These are phyloP conservation scores for Coelopa frigida DNA, from an alignment of 1,140 invertebrate genomes.

Conservation along the genomic window DNA sequence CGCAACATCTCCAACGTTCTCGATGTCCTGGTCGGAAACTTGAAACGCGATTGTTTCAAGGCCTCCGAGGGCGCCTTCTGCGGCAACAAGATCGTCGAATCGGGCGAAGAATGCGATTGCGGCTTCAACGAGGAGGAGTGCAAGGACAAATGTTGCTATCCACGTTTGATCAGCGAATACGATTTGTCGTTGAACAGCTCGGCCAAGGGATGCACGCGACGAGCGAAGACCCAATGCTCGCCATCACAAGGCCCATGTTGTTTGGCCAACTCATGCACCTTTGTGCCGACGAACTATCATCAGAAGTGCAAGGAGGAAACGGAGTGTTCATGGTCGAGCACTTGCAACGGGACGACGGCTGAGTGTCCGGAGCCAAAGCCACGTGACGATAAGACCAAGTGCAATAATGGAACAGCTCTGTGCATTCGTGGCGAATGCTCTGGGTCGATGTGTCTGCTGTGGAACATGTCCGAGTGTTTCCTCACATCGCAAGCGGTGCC, in stretches of 20 bases:
- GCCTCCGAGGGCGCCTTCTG: slow-evolving; percentile 92
- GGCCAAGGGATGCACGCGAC: slow-evolving; percentile 73
- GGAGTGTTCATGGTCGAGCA: slow-evolving; percentile 79
- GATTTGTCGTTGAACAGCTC: slow-evolving; percentile 62
- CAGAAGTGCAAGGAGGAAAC: slow-evolving; percentile 75
- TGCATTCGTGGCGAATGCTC: slow-evolving; percentile 90
- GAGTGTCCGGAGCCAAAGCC: slow-evolving; percentile 76
- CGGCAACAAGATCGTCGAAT: slow-evolving; percentile 98
- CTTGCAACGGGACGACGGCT: slow-evolving; percentile 76
- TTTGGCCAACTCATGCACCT: slow-evolving; percentile 69
- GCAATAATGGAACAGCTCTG: slow-evolving; percentile 77
- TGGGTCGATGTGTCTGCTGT: slow-evolving; percentile 91
- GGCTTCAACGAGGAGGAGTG: slow-evolving; percentile 93
- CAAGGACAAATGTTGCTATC: slow-evolving; percentile 90
- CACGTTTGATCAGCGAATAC: slow-evolving; percentile 62
- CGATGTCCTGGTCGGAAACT: slow-evolving; percentile 81
- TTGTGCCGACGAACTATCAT: slow-evolving; percentile 57
- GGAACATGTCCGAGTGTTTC: slow-evolving; percentile 93
- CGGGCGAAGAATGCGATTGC: slow-evolving; percentile 97
- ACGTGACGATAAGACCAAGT: slow-evolving; percentile 73
- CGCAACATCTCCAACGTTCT: slow-evolving; percentile 93
- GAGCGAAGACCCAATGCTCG: slow-evolving; percentile 77
- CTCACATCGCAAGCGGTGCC: slow-evolving; percentile 76
- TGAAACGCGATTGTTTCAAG: slow-evolving; percentile 93
- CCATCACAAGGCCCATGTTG: slow-evolving; percentile 97